Base-by-base conservation (phyloP, 2,797 vertebrate species). In the Sarcophilus harrisii region DNA sequence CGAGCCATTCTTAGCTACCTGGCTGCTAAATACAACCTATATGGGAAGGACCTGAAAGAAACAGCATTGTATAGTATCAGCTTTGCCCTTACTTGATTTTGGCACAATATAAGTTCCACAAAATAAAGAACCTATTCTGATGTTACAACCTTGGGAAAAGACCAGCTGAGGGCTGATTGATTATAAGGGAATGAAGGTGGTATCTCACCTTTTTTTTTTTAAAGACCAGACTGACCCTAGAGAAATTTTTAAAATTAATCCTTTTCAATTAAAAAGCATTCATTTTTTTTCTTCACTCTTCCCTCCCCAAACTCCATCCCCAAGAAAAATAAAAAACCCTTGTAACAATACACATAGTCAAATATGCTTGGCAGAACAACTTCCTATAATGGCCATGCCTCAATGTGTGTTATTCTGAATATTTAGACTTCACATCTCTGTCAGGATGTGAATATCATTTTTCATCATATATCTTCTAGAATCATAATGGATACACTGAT, bases 1-100 rank as follows among this genome's bases (percentile, higher is more conserved):
- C 99, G 98, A 96, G 99, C 99, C 0, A 99, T 99, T 96, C 91
- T 99, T 95, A 98, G 98, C 91, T 99, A 99, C 96, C 98, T 98
- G 0, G 99, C 99, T 90, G 98, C 97, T 28, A 99, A 99, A 96
- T 98, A 99, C 98, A 98, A 98, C 9, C 92, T 99, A 0, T 97
- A 98, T 2, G 99, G 99, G 54, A 99, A 99, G 62, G 98, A 99
- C 60, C 5, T 97, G 87, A 99, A 99, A 97, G 99, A 99, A 57
- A 98, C 98, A 66, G 98, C 95, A 96, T 98, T 98, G 99, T 99
- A 99, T 91, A 92, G 54, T 52, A 94, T 98, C n/a, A 81, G 5
- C 30, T 6, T 1, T 87, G 28, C 11, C 58, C 89, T 13, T 92
- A 28, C 45, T 95, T 93, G 12, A 90, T 57, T 90, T 54, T 73